Evolutionary conservation across 2,797 vertebrate species (phyloP).

Genomic region (Fistularia commersonii): DNA sequence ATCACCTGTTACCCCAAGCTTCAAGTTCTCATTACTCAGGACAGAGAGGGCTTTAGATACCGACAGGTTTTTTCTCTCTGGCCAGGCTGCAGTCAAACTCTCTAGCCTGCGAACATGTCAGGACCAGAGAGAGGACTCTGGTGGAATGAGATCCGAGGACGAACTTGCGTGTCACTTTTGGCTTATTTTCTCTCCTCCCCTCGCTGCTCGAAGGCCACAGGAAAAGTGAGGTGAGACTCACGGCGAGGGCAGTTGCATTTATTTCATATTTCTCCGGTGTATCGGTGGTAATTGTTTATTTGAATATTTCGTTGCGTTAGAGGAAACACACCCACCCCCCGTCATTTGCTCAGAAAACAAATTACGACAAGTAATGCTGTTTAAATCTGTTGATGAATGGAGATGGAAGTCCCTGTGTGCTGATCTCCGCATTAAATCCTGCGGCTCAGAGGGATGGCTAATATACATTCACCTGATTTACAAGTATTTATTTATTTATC

Average conservation of each 20-base stretch:
- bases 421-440: slow-evolving; percentile 43
- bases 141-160: slow-evolving; percentile 42
- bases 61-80: slow-evolving; percentile 41
- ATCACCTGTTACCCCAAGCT: slow-evolving; percentile 12
- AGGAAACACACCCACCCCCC: slow-evolving; percentile 29
- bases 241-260: slow-evolving; percentile 48
- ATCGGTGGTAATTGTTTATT: slow-evolving; percentile 71
- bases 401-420: slow-evolving; percentile 9
- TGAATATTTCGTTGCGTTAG: slow-evolving; percentile 55
- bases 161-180: slow-evolving; percentile 46
- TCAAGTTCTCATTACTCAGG: slow-evolving; percentile 66
- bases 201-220: slow-evolving; percentile 34
- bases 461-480: too few relatives aligned
- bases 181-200: slow-evolving; percentile 34
- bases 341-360: slow-evolving; percentile 53
- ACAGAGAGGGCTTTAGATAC: slow-evolving; percentile 18
- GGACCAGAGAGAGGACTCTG: slow-evolving; percentile 32
- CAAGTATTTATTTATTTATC: too few relatives aligned
- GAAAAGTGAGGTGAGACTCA: slow-evolving; percentile 45
- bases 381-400: slow-evolving; percentile 52
- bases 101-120: slow-evolving; percentile 43
- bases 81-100: slow-evolving; percentile 31
- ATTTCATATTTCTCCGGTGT: slow-evolving; percentile 48
- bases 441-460: neutral
- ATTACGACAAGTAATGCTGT: slow-evolving; percentile 31